Evolutionary conservation across 2,113 vertebrate genomes (phyloP), one percentile per base, ranked within the genome.

Genomic region (Rhabdomys dilectus): DNA sequence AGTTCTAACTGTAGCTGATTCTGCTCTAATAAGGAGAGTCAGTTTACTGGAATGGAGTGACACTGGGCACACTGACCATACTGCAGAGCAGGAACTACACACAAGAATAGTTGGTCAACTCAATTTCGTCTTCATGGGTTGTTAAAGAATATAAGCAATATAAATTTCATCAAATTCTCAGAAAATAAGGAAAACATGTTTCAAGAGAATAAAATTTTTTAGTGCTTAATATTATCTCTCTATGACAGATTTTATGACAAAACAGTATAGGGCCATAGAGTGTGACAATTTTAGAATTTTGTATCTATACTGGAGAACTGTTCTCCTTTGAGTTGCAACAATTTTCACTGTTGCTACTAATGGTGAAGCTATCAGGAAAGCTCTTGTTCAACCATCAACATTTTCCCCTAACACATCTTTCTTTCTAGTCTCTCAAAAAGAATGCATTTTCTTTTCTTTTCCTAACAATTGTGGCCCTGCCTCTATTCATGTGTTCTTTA

Each of bases 281-380:
- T 39, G 36, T 72, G 72, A 89, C 88, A 1, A 84, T 91, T 85
- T 93, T 62, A 95, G 89, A 21, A 6, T 24, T 97, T 53, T 96
- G 89, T 78, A 86, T 90, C 7, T n/a, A 88, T 80, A 85, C 24
- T 90, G 17, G 7, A 70, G 60, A 80, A 51, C 85, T 89, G 5
- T 88, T 96, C 70, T 88, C 42, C n/a, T 58, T 51, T 66, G 13
- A 17, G 31, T 26, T 78, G 1, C 66, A 68, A 87, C 42, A 34
- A 13, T 93, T 94, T 92, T 12, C 31, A 91, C 26, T 51, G 31
- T 13, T 45, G n/a, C 93, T 93, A 88, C 39, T 78, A 93, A 80
- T 42, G 92, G 45, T 70, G 39, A 91, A 45, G 72, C 66, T 26
- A 24, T 73, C 17, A 42, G 39, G 5, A 51, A 58, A 48, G 21